Base-by-base conservation (phyloP, 2,797 vertebrate genomes). In the Manis crassicaudata region DNA sequence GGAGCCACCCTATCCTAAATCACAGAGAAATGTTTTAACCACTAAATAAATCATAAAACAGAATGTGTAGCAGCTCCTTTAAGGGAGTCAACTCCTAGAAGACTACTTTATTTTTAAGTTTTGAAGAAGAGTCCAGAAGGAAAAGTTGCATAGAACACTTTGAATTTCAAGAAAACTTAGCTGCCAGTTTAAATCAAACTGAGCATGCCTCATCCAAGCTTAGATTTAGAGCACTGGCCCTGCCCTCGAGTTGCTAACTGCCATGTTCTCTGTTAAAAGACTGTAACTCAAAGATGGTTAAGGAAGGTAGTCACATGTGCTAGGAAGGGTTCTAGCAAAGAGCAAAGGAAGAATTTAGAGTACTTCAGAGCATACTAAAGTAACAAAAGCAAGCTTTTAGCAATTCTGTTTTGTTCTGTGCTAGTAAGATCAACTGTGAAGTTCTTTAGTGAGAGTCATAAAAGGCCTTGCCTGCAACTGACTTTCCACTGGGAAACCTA, bases 401-500 rank as follows among this genome's bases (percentile, higher is more conserved):
- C 81, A 95, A 75, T 97, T 94, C 62, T 12, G 37, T 84, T 97
- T 97, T 97, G 92, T 97, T 97, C 94, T 95, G 97, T 76, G 88
- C 96, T 95, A 65, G 67, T 87, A 96, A 90, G 96, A 96, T 96
- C 98, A 60, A 80, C 96, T 83, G 72, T 5, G 52, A 79, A 90
- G 52, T 97, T 95, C 92, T 95, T 75, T 60, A 96, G 80, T 90
- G 77, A 96, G 89, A 92, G 96, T 96, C 92, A 94, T 97, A 97
- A 97, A 98, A 97, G 93, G 23, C 76, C 37, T 95, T 88, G 89
- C 97, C 98, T 96, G 88, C 79, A 96, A 96, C 90, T 95, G 72
- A 81, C 88, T 94, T 93, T 95, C 96, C 96, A 63, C 56, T 92
- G 94, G 95, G 96, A 98, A 97, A 94, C 96, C 35, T n/a, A 97